Evolutionary conservation across 2,113 vertebrate genomes (phyloP).

Genomic region (Lampris megalopsis): DNA sequence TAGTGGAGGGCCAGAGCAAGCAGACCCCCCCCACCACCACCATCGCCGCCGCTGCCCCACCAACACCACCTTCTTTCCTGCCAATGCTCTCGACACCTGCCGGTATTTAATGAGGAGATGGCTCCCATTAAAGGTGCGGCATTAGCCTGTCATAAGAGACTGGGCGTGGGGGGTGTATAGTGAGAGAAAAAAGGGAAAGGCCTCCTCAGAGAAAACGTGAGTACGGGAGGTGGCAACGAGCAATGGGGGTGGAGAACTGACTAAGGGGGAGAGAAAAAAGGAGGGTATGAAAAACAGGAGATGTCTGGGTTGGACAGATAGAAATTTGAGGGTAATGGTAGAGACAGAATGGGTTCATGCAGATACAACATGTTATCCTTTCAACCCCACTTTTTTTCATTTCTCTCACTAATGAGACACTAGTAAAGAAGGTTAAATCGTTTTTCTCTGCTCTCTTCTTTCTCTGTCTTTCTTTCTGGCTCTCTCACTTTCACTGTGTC

Average conservation of each 20-base stretch:
- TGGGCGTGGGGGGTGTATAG: constrained; percentile 45
- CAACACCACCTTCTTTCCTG: constrained; percentile 24
- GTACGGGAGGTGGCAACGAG: constrained; percentile 15
- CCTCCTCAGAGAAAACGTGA: not conserved
- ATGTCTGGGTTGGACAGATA: not conserved
- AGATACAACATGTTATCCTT: not conserved
- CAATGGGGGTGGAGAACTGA: constrained; percentile 2
- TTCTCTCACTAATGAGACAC: constrained; percentile 29
- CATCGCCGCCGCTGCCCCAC: constrained; percentile 9
- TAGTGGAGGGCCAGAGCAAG: constrained; percentile 52
- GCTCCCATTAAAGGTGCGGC: constrained; percentile 75
- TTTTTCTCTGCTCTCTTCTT: constrained; percentile 16
- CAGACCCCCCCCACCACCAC: constrained; percentile 13
- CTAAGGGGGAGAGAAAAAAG: constrained; percentile 1
- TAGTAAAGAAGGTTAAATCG: constrained; percentile 46
- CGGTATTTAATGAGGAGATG: constrained; percentile 79
- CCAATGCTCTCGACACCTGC: constrained; percentile 59
- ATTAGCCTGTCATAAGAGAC: constrained; percentile 64
- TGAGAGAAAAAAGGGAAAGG: constrained; percentile 38
- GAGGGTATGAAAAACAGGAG: constrained; percentile 20
- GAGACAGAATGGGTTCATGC: constrained; percentile 8
- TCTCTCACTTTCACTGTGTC: not conserved
- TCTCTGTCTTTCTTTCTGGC: not conserved
- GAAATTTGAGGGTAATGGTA: not conserved
- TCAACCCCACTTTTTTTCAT: not conserved